Base-by-base conservation (phyloP, 35 echinoderm and acorn worm species). In the Holothuria glaberrima region DNA sequence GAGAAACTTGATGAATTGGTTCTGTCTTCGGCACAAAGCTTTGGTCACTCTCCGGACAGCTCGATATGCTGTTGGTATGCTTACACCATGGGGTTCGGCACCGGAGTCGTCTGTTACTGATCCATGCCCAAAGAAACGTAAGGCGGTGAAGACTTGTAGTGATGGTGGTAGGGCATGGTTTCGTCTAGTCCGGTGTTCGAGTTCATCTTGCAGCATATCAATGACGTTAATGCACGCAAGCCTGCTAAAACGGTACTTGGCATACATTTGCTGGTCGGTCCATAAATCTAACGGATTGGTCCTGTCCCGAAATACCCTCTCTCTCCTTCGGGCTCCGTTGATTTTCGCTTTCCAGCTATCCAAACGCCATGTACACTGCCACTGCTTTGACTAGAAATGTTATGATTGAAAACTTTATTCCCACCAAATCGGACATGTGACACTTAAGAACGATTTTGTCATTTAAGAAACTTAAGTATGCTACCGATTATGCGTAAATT, bases 221-320 rank as follows among this genome's bases (percentile, higher is more conserved):
- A 46, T 45, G 32, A 28, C n/a, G n/a, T n/a, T n/a, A n/a, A n/a
- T 58, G 69, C 29, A 72, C 7, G 29, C 29, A 72, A 72, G 69
- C 5, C 83, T 4, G 22, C 83, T 31, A 26, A 68, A 86, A 12
- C 83, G 58, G 27, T 86, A 68, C 58, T 86, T 86, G 26, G 54
- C 60, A 66, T 61, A 14, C 7, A 86, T n/a, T n/a, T 86, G 36
- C 36, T 41, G 36, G 36, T 41, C 7, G 2, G 2, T 41, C 2
- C 2, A 41, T 7, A 41, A 7, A 12, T 14, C 63, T 0, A 86
- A 34, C 7, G 83, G 58, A 28, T 86, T 68, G 7, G 83, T 62
- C 17, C 83, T 57, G 60, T 86, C 83, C 52, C 83, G 24, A 65
- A 86, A 86, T 61, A 86, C 35, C 56, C 28, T 41, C 27, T 16